Evolutionary conservation across 2,888 invertebrate genomes (phyloP), one percentile per base, ranked within the genome.

Genomic region (Cryptophagus acutangulus): DNA sequence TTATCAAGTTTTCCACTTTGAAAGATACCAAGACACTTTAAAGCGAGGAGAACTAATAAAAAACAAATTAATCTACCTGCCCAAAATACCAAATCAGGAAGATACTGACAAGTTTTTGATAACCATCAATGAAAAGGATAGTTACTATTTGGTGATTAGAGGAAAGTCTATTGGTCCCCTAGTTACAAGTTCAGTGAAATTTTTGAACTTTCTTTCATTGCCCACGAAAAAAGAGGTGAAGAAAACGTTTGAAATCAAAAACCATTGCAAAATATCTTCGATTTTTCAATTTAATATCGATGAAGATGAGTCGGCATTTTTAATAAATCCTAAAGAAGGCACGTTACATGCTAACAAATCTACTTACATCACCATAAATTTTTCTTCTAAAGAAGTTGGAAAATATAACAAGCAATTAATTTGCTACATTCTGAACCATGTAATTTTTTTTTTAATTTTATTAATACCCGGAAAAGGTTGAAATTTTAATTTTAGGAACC

Each of bases 371-470:
- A 61, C 45, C 2, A 54, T 72, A 31, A 57, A 49, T 1, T 72
- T 71, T 48, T 35, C 41, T 15, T 63, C 68, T 1, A 41, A 39
- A 15, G 42, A 52, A 17, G 30, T 37, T 15, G 70, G 69, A 17
- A 44, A 58, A 17, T 69, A 63, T 45, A 49, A 55, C 3, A 59
- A 62, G 39, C 41, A 59, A 29, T 45, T 72, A 10, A 40, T 55
- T n/a, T 65, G 66, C 43, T 51, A 71, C 24, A 52, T 71, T 28
- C 52, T 62, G 20, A 53, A 70, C 45, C 66, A 67, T 44, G 72
- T 72, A 65, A 59, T 24, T 15, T n/a, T 24, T 17, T 26, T 26
- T 10, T 24, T 42, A 26, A 34, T n/a, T 37, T 20, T 13, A 3
- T 40, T 39, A 26, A n/a, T n/a, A n/a, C n/a, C n/a, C n/a, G n/a